These are phyloP conservation scores for Lates calcarifer DNA, from an alignment of 2,113 vertebrate species.

Conservation along the genomic window DNA sequence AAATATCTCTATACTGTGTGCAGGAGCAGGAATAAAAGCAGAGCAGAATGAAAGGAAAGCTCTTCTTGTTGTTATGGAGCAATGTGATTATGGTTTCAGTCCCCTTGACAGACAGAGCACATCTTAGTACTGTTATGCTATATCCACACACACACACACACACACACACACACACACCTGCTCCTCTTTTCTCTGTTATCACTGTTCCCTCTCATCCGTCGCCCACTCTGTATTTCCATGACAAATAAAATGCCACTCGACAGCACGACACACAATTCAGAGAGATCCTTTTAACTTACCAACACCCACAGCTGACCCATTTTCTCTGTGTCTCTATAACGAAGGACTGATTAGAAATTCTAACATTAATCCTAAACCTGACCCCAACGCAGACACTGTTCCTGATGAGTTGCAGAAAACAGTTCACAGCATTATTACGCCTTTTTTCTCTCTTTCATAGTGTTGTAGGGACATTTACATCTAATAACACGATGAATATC, in stretches of 20 bases:
- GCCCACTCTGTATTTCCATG: conserved; percentile 66
- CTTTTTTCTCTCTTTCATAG: not conserved
- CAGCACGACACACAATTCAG: conserved; percentile 33
- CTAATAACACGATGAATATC: not conserved
- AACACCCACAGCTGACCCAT: conserved; percentile 59
- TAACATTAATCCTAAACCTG: conserved; percentile 44
- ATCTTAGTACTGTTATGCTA: not conserved
- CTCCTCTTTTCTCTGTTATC: conserved; percentile 24
- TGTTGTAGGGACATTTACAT: not conserved
- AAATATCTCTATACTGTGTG: not conserved
- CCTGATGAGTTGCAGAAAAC: not conserved
- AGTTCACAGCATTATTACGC: no score
- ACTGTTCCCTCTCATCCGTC: conserved; percentile 43
- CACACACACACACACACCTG: conserved; percentile 37
- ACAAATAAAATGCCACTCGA: conserved; percentile 64
- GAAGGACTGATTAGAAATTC: conserved; percentile 38
- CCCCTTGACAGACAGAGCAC: not conserved
- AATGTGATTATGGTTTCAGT: conserved; percentile 14
- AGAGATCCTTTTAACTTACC: conserved; percentile 54
- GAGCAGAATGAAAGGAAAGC: not conserved
- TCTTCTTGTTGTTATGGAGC: not conserved
- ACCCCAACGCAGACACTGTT: conserved; percentile 26
- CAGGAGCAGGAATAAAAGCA: conserved; percentile 9
- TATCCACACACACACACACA: conserved; percentile 5
- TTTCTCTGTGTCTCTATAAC: conserved; percentile 21